phyloP scores from a whole-genome alignment of 2,888 invertebrate genomes.

The Lycophotia porphyrea region DNA sequence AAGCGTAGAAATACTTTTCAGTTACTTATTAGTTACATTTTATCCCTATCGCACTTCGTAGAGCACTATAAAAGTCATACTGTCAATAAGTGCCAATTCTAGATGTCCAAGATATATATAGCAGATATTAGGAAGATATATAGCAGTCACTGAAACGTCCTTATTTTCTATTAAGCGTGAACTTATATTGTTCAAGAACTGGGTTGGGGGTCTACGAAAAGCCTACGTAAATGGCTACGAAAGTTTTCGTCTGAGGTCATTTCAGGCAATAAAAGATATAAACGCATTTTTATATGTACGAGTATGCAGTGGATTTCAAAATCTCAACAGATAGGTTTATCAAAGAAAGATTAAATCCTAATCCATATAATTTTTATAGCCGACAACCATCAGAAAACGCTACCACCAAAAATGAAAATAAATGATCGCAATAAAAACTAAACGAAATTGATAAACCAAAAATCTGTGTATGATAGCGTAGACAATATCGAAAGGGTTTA shows the following conservation, averaged over 20 bases:
- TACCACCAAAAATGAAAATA: conserved; percentile 60
- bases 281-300: conserved; percentile 15
- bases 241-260: too few relatives aligned
- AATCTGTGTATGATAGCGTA: conserved; percentile 60
- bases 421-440: conserved; percentile 53
- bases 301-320: neutral
- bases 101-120: too few relatives aligned
- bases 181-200: neutral
- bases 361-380: neutral
- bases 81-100: neutral
- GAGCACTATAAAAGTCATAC: neutral
- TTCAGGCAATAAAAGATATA: conserved; percentile 6
- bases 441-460: conserved; percentile 61
- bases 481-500: conserved; percentile 83
- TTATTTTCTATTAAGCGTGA: neutral
- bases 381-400: neutral
- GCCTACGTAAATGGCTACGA: conserved; percentile 13
- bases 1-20: too few relatives aligned
- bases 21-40: neutral
- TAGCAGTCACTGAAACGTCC: neutral
- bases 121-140: too few relatives aligned
- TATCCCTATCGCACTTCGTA: neutral
- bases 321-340: neutral
- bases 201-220: neutral
- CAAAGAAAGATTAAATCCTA: neutral